phyloP scores from a whole-genome alignment of 2,113 vertebrate species.

The Chlamydotis undulata region DNA sequence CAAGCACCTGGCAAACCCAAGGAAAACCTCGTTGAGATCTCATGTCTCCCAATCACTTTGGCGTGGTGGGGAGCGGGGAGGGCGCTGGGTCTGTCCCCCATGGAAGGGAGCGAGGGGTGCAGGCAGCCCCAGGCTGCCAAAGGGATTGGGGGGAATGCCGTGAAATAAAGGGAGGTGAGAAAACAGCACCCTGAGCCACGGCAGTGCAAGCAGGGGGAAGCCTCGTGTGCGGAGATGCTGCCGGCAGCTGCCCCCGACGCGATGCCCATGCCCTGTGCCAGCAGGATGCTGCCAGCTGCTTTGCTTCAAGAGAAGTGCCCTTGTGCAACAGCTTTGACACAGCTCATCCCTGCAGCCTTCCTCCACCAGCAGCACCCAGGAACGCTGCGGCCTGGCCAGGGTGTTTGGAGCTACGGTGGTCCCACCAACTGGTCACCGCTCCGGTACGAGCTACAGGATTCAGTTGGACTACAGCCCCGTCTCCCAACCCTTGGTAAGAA shows the following conservation, averaged over 20 bases:
- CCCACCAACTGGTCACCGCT: rapidly evolving
- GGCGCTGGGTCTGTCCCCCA: background rate
- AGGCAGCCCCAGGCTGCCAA: background rate
- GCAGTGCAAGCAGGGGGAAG: background rate
- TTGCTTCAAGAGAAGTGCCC: background rate
- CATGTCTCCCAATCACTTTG: background rate
- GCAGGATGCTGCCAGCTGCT: background rate
- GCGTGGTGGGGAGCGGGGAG: rapidly evolving
- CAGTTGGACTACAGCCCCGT: background rate
- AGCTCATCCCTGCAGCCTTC: too few species aligned
- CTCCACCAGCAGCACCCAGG: background rate
- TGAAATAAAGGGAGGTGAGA: background rate
- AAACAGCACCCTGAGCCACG: rapidly evolving
- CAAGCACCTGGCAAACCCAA: background rate
- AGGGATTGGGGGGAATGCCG: background rate
- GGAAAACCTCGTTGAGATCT: rapidly evolving
- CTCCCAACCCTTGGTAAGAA: background rate
- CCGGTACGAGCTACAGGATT: rapidly evolving
- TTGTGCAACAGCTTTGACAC: background rate
- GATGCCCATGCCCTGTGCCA: background rate
- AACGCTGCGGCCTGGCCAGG: background rate
- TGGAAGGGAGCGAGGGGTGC: background rate
- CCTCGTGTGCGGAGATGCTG: rapidly evolving
- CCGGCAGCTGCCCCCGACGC: rapidly evolving
- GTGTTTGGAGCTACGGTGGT: too few species aligned